A percentile compares a stretch with the other conserved stretches of the same genome.
phyloP scores from a whole-genome alignment of 2,797 vertebrate genomes.

The Diglossa cyanea region DNA sequence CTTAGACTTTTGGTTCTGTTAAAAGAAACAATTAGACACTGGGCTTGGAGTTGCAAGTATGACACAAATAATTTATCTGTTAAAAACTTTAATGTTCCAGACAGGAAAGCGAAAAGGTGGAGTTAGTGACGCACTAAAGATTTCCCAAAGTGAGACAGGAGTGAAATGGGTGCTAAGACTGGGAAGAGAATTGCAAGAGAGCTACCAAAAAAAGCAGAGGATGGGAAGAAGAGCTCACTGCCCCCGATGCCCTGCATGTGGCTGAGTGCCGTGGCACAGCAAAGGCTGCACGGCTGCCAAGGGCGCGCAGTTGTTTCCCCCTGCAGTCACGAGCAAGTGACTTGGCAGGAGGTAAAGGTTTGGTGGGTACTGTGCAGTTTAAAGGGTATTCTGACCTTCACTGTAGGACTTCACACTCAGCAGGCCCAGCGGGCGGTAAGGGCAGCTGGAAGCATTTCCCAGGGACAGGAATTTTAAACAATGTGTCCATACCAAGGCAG shows the following conservation, averaged over 20 bases:
- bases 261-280: neutral
- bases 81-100: neutral
- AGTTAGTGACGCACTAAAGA: neutral
- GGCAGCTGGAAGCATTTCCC: neutral
- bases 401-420: neutral
- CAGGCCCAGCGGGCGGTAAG: neutral
- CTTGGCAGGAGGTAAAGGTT: constrained; percentile 29
- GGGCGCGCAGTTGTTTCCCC: neutral
- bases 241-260: accelerated
- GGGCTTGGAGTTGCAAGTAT: neutral
- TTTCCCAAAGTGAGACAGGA: neutral
- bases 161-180: neutral
- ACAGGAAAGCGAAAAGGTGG: neutral
- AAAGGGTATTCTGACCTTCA: constrained; percentile 39
- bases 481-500: accelerated
- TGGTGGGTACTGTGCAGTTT: neutral
- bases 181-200: neutral
- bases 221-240: neutral
- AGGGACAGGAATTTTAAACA: neutral
- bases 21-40: neutral
- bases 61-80: neutral
- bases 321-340: neutral
- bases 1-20: neutral
- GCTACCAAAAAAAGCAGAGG: neutral
- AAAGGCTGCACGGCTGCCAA: neutral